Evolutionary conservation across 2,113 vertebrate genomes (phyloP).

Genomic region (Coracopsis vasa): DNA sequence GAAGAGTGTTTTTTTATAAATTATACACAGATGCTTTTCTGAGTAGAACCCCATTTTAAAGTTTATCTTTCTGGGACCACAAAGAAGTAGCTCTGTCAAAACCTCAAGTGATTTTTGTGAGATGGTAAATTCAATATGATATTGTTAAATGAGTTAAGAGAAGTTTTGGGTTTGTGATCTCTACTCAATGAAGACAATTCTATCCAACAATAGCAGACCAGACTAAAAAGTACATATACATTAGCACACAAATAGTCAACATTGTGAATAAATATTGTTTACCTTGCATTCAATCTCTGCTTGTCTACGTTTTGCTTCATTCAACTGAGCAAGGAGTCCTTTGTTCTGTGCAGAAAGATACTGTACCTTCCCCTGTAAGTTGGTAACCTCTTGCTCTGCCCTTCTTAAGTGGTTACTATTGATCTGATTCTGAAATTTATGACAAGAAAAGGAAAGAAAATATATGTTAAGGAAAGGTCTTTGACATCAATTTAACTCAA

Average conservation of each 20-base stretch:
- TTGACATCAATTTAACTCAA: neutral
- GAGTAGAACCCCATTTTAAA: neutral
- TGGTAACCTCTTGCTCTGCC: slow-evolving; percentile 85
- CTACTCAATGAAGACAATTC: neutral
- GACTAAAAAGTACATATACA: neutral
- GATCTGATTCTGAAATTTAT: slow-evolving; percentile 88
- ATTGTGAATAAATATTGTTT: slow-evolving; percentile 4
- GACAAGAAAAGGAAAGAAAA: neutral
- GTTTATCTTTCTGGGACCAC: neutral
- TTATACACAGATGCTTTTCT: neutral
- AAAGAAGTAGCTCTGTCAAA: slow-evolving; percentile 1
- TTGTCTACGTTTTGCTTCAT: slow-evolving; percentile 89
- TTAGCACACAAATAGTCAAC: neutral
- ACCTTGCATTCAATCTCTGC: slow-evolving; percentile 98
- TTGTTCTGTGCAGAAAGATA: slow-evolving; percentile 89
- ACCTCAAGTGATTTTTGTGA: neutral
- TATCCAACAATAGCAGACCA: neutral
- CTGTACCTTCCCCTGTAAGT: slow-evolving; percentile 82
- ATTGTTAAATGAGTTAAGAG: neutral
- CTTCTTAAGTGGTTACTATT: slow-evolving; percentile 91
- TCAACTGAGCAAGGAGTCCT: slow-evolving; percentile 83
- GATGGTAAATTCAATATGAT: neutral
- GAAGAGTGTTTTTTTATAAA: neutral
- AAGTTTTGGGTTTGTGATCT: neutral
- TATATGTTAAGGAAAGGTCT: neutral